Conservation (phyloP, 2,797 vertebrate species). For the Channallabes apus region DNA sequence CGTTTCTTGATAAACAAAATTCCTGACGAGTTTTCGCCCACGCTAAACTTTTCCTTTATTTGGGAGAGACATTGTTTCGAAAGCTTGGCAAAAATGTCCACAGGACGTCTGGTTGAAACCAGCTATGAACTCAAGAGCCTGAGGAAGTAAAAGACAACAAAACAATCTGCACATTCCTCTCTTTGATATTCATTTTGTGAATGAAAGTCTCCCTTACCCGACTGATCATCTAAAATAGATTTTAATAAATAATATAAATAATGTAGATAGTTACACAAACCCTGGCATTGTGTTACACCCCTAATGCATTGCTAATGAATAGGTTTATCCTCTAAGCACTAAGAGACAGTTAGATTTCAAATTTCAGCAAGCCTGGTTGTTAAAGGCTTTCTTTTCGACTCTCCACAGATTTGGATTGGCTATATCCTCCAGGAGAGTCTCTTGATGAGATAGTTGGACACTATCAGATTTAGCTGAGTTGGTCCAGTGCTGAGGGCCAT, state of each 20-base stretch:
- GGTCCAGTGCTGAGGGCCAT: conserved; percentile 68
- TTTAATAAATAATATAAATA: neutral
- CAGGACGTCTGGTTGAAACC: neutral
- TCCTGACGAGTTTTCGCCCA: neutral
- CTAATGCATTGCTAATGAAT: neutral
- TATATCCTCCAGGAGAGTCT: conserved; percentile 28
- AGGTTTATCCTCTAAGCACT: neutral
- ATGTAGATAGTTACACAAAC: neutral
- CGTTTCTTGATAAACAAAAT: no score
- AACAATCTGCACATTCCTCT: neutral
- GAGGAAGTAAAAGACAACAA: neutral
- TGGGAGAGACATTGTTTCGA: neutral
- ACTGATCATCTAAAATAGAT: neutral
- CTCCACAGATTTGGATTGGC: conserved; percentile 27
- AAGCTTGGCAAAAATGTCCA: neutral
- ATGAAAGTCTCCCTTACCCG: neutral
- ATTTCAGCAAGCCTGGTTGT: neutral
- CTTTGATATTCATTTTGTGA: neutral
- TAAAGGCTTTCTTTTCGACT: neutral
- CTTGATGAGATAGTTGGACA: conserved; percentile 42
- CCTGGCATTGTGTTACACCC: neutral
- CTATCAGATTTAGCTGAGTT: conserved; percentile 60
- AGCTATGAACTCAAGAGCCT: neutral
- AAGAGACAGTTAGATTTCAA: neutral
- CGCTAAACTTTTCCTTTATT: neutral